Base-by-base conservation (phyloP, 2,888 invertebrate genomes). In the Timema podura region DNA sequence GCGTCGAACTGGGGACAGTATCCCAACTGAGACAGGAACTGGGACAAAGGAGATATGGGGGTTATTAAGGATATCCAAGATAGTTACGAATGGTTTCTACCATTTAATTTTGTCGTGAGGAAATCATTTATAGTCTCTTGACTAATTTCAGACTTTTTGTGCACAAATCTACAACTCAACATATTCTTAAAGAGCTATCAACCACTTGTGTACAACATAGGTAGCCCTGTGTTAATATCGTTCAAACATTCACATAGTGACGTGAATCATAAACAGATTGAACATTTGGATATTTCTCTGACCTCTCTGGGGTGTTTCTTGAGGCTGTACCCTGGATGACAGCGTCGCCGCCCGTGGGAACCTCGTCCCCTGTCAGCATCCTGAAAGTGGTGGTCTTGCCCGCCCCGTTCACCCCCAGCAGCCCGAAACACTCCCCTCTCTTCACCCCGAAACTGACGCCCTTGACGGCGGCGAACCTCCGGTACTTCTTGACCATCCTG, bases 1-100 rank as follows among this genome's bases (percentile, higher is more conserved):
- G 93, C 93, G 81, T 91, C 89, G 79, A 89, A 90, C 83, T 96
- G 96, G 0, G 96, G 96, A 80, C 96, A 96, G 81, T 96, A 96
- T 45, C 95, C 94, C 78, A 95, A 86, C 72, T 86, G 83, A 68
- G 86, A 84, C 68, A 91, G 83, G 78, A 91, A 93, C 88, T 91
- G 81, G 16, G 78, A 30, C 30, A 30, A 1, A 30, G 30, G 3
- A 30, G 3, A 30, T 30, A 30, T 30, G n/a, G n/a, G n/a, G n/a
- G n/a, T n/a, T n/a, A n/a, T n/a, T n/a, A n/a, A n/a, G n/a, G n/a
- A n/a, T n/a, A n/a, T n/a, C n/a, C n/a, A n/a, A n/a, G n/a, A n/a
- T n/a, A n/a, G n/a, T n/a, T n/a, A n/a, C n/a, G n/a, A n/a, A n/a
- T n/a, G n/a, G n/a, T n/a, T n/a, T n/a, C n/a, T n/a, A n/a, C n/a